Evolutionary conservation across 2,113 vertebrate species (phyloP), one percentile per base, ranked within the genome.

Genomic region (Hippocampus zosterae): DNA sequence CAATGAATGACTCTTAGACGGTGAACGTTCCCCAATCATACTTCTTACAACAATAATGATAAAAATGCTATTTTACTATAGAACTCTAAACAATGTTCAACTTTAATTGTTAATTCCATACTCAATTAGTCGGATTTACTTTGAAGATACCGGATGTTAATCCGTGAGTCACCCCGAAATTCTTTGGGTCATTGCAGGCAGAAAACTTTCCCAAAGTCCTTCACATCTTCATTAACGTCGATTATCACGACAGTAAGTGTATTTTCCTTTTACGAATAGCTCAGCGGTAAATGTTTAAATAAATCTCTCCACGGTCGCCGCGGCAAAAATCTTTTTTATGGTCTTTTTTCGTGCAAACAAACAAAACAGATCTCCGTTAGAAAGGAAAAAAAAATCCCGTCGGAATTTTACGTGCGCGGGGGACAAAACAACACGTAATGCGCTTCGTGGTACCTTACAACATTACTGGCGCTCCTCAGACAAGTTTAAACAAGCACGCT

Each of bases 121-220:
- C 27, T 29, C 57, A 60, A 60, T 1, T 19, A 27, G 9, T 55
- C 12, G 3, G 1, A 70, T 83, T 87, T 88, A 86, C 0, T 79
- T 81, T 82, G 72, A 77, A 80, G 8, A 55, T 7, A 27, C 71
- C 70, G 86, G 86, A 88, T 68, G 57, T 62, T 23, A 25, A 3
- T 16, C 5, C 23, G 41, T 16, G 63, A 65, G 42, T 46, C 63
- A 46, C 63, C 42, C n/a, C 41, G 7, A 65, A 65, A 65, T 65
- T 65, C n/a, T 65, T 65, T 10, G 41, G 63, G 63, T 46, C 61
- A 64, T 42, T 2, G 40, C 21, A n/a, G 61, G 40, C 21, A 27
- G 23, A 18, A 25, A 65, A 65, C 42, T 65, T 65, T 65, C 41
- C 63, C 41, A 16, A 64, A 64, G 62, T 64, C 40, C n/a, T 15